Conservation (phyloP, 35 echinoderm and acorn worm species). For the Chiridota heheva region DNA sequence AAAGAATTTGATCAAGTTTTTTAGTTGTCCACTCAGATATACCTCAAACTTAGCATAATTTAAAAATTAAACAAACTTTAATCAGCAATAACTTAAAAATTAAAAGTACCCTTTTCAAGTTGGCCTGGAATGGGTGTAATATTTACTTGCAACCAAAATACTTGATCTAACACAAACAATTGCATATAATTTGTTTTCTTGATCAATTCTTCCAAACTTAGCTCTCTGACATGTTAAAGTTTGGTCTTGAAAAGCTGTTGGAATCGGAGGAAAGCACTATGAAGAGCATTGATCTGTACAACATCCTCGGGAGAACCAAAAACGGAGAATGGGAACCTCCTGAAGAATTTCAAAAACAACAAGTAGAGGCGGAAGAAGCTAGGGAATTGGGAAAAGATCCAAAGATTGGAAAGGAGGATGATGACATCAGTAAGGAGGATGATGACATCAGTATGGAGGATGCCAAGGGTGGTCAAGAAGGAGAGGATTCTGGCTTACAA, state of each 20-base stretch:
- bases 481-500: not conserved
- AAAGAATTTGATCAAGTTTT: too few relatives aligned
- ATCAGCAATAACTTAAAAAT: too few relatives aligned
- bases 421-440: slow-evolving; percentile 1
- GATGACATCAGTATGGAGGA: not conserved
- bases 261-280: slow-evolving; percentile 70
- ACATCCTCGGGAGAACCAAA: slow-evolving; percentile 76
- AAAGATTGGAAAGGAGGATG: slow-evolving; percentile 43
- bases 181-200: not conserved
- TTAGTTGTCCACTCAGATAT: too few relatives aligned
- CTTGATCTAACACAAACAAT: too few relatives aligned
- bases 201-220: too few relatives aligned
- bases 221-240: slow-evolving; percentile 96
- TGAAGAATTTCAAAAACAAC: not conserved
- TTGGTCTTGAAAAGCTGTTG: slow-evolving; percentile 89
- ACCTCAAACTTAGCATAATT: too few relatives aligned
- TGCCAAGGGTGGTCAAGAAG: slow-evolving; percentile 1
- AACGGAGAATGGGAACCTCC: slow-evolving; percentile 76
- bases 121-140: too few relatives aligned
- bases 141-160: too few relatives aligned
- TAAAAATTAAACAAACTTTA: too few relatives aligned
- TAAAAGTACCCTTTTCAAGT: too few relatives aligned
- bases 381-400: slow-evolving; percentile 30
- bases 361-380: slow-evolving; percentile 32
- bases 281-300: slow-evolving; percentile 60